phyloP scores from a whole-genome alignment of 1,140 invertebrate species.

The Bombyx mandarina region DNA sequence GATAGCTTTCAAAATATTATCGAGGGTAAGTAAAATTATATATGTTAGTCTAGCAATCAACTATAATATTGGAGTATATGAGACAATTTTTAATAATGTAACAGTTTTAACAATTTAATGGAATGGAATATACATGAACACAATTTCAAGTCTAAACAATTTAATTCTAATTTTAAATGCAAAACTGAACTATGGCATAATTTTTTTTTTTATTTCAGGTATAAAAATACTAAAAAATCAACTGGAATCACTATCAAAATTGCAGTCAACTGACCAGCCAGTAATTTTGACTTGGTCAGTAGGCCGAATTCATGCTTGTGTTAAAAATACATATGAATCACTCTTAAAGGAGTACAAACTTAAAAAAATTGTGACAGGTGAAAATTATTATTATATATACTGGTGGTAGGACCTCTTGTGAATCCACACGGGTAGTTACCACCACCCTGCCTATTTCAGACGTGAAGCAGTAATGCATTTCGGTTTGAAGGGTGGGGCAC shows the following conservation, averaged over 20 bases:
- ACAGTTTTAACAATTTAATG: too few relatives aligned
- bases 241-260: conserved; percentile 36
- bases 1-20: conserved; percentile 36
- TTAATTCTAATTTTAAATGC: too few relatives aligned
- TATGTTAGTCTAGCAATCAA: too few relatives aligned
- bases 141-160: too few relatives aligned
- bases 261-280: conserved; percentile 35
- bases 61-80: too few relatives aligned
- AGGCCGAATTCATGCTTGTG: conserved; percentile 30
- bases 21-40: conserved; percentile 27
- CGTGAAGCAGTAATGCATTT: too few relatives aligned
- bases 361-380: conserved; percentile 50
- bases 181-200: too few relatives aligned
- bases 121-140: too few relatives aligned
- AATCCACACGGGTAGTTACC: too few relatives aligned
- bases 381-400: conserved; percentile 8
- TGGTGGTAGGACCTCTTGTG: too few relatives aligned
- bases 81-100: too few relatives aligned
- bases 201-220: conserved; percentile 38
- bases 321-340: conserved; percentile 25
- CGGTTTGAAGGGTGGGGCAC: too few relatives aligned
- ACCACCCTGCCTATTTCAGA: background rate
- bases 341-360: conserved; percentile 40
- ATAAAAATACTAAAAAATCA: conserved; percentile 39
- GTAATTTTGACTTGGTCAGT: conserved; percentile 49